Conservation (phyloP, 2,797 vertebrate genomes). For the Eupleurogrammus muticus region DNA sequence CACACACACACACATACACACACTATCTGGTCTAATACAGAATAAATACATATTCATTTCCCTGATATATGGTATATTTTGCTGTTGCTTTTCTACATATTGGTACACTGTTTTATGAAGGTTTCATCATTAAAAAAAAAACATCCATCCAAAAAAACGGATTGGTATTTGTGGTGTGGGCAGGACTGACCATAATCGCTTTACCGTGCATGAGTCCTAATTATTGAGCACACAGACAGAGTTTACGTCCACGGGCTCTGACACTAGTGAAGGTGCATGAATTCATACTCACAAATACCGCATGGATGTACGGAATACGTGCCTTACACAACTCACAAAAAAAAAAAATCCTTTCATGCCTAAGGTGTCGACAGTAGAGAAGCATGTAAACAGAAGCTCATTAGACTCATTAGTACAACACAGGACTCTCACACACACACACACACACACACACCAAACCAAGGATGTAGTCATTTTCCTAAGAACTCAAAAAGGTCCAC, state of each 20-base stretch:
- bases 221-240: constrained; percentile 4
- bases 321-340: constrained; percentile 42
- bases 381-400: constrained; percentile 61
- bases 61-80: no score
- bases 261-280: constrained; percentile 15
- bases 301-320: neutral
- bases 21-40: neutral
- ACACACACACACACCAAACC: constrained; percentile 13
- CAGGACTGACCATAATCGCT: neutral
- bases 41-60: neutral
- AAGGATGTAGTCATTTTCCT: constrained; percentile 15
- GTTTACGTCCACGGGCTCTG: constrained; percentile 18
- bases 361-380: constrained; percentile 50
- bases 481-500: constrained; percentile 61
- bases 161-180: neutral
- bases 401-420: constrained; percentile 66
- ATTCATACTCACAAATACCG: constrained; percentile 9
- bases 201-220: constrained; percentile 8
- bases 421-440: constrained; percentile 5
- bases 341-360: constrained; percentile 31
- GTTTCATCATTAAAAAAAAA: constrained; percentile 9
- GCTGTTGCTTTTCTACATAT: neutral
- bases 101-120: neutral
- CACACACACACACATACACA: no score
- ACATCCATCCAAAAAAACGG: neutral